Base-by-base conservation (phyloP, 2,888 invertebrate species). In the Nesidiocoris tenuis region DNA sequence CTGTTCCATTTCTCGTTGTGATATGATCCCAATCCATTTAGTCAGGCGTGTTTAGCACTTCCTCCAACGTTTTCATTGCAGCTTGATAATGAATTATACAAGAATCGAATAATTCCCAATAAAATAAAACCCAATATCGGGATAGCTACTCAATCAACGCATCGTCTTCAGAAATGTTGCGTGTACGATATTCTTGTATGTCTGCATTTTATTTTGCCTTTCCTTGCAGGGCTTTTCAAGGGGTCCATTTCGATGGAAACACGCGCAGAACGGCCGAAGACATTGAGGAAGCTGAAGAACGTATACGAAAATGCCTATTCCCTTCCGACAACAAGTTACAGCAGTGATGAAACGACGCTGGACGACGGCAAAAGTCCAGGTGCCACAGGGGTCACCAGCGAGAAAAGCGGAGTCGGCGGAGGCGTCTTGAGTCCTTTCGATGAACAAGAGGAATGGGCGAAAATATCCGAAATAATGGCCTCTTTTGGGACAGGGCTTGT, bases 371-470 rank as follows among this genome's bases (percentile, higher is more conserved):
- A 77, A 54, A 61, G 76, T 61, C 75, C 78, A 12, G 78, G 77
- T 7, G 79, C 79, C 16, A 71, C 76, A 2, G 76, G 76, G 18
- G 72, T 76, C 55, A 77, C 70, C 7, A 54, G 59, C 17, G 82
- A 82, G 63, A 83, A 81, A 77, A 19, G 54, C 23, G 57, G 56
- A 12, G 85, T 85, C 79, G 85, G 85, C 17, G 82, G 80, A 55
- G 83, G 83, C 66, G 83, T 80, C 81, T 83, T 95, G 81, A 94
- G 94, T 82, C 94, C 95, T 1, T 95, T 95, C 84, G 94, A 96
- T 86, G 95, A 96, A 83, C 90, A 93, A 85, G 95, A 95, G 85
- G 96, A 97, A 86, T 96, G 97, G 94, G 94, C 94, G 22, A 94
- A 96, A 85, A 96, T 97, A 81, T 94, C 94, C 65, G 95, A 96